Conservation (phyloP, 1,140 invertebrate species). For the Apis laboriosa region DNA sequence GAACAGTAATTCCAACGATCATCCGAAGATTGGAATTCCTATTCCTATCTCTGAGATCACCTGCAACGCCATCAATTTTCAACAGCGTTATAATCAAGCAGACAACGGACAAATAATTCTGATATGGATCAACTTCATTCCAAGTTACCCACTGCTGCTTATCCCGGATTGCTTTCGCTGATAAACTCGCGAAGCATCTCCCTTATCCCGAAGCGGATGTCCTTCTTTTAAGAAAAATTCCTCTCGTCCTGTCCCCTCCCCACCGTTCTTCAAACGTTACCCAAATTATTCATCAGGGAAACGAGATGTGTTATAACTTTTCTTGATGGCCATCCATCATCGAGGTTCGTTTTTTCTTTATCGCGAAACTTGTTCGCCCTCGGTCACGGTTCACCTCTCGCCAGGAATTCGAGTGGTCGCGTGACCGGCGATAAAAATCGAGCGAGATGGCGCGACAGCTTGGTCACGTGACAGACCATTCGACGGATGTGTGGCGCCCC, state of each 20-base stretch:
- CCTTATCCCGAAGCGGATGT: too few relatives aligned
- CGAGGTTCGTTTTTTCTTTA: slow-evolving; percentile 25
- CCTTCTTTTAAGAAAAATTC: too few relatives aligned
- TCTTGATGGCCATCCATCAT: slow-evolving; percentile 23
- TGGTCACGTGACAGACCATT: neutral
- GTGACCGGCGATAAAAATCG: slow-evolving; percentile 43
- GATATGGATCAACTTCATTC: neutral
- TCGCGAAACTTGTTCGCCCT: slow-evolving; percentile 4
- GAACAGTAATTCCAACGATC: neutral
- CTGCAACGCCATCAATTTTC: neutral
- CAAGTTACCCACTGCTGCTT: neutral
- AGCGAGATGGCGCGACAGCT: slow-evolving; percentile 16
- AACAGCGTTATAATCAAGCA: neutral
- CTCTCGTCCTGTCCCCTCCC: too few relatives aligned
- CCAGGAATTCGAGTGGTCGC: slow-evolving; percentile 17
- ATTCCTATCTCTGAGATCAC: neutral
- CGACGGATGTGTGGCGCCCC: neutral
- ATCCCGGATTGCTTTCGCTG: too few relatives aligned
- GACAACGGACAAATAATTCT: neutral
- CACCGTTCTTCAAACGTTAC: too few relatives aligned
- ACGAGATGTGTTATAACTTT: neutral
- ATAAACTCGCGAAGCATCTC: too few relatives aligned
- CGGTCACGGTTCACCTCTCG: neutral
- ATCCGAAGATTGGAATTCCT: neutral
- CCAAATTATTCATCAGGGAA: too few relatives aligned